These are phyloP conservation scores for Triplophysa bombifrons DNA, from an alignment of 2,797 vertebrate species.

Conservation along the genomic window DNA sequence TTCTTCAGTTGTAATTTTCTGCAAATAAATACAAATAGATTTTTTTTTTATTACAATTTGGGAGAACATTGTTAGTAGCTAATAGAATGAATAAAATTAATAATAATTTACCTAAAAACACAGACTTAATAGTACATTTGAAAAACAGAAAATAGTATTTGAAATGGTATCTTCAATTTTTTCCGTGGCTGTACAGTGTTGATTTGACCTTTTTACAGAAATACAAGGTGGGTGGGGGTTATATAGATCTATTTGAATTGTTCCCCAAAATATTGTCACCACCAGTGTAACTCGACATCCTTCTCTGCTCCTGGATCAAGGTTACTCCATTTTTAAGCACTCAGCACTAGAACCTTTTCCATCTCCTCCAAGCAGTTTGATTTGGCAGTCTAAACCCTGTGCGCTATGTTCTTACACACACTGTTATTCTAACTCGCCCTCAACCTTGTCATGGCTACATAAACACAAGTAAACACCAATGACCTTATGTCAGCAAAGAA, in stretches of 20 bases:
- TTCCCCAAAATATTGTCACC: background rate
- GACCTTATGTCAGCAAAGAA: conserved; percentile 25
- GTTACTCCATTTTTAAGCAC: conserved; percentile 10
- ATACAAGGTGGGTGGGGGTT: background rate
- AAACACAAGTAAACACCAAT: conserved; percentile 30
- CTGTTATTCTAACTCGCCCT: conserved; percentile 28
- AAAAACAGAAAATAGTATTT: too few relatives aligned
- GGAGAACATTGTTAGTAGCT: too few relatives aligned
- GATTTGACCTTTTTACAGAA: background rate
- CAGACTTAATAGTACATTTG: too few relatives aligned
- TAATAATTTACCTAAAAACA: too few relatives aligned
- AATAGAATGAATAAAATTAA: too few relatives aligned
- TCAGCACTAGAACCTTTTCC: conserved; percentile 10
- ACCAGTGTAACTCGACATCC: conserved; percentile 1
- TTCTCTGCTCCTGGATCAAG: background rate
- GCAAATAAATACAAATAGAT: too few relatives aligned
- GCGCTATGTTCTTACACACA: conserved; percentile 14
- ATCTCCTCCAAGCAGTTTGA: conserved; percentile 39
- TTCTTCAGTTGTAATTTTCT: too few relatives aligned
- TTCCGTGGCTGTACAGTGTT: background rate
- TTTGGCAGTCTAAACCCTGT: conserved; percentile 19
- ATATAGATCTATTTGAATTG: conserved; percentile 2
- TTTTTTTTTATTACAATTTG: too few relatives aligned
- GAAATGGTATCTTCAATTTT: too few relatives aligned
- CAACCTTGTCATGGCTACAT: conserved; percentile 34